A percentile compares a stretch with the other conserved stretches of the same genome.
These are phyloP conservation scores for Melanostigma gelatinosum DNA, from an alignment of 2,113 vertebrate genomes.

Conservation along the genomic window DNA sequence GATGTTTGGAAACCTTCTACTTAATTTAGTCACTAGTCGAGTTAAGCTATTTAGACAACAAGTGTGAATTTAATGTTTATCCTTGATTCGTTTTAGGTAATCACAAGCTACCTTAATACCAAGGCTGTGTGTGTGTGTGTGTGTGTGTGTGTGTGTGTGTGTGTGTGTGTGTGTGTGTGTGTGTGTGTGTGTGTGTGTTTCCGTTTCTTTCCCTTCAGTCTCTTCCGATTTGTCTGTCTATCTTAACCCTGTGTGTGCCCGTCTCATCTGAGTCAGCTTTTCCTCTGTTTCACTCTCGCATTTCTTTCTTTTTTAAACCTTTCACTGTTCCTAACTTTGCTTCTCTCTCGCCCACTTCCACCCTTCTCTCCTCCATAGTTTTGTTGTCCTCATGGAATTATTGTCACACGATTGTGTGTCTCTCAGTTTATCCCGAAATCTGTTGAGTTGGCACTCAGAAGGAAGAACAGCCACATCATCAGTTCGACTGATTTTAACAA, in stretches of 20 bases:
- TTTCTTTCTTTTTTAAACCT: not conserved
- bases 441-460: constrained; percentile 48
- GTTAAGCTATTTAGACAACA: not conserved
- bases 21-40: not conserved
- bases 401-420: not conserved
- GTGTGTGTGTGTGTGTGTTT: not conserved
- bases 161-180: constrained; percentile 9
- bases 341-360: not conserved
- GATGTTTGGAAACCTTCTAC: not conserved
- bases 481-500: constrained; percentile 18
- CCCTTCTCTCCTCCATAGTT: not conserved
- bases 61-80: not conserved
- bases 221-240: not conserved
- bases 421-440: constrained; percentile 34
- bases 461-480: constrained; percentile 55
- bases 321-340: not conserved
- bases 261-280: not conserved
- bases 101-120: not conserved
- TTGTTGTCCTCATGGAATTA: not conserved
- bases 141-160: constrained; percentile 1
- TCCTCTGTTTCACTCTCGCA: not conserved
- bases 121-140: not conserved
- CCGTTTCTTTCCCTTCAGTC: not conserved
- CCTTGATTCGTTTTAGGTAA: not conserved
- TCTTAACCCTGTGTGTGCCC: not conserved